Conservation (phyloP, 35 echinoderm and acorn worm species). For the Patiria miniata region DNA sequence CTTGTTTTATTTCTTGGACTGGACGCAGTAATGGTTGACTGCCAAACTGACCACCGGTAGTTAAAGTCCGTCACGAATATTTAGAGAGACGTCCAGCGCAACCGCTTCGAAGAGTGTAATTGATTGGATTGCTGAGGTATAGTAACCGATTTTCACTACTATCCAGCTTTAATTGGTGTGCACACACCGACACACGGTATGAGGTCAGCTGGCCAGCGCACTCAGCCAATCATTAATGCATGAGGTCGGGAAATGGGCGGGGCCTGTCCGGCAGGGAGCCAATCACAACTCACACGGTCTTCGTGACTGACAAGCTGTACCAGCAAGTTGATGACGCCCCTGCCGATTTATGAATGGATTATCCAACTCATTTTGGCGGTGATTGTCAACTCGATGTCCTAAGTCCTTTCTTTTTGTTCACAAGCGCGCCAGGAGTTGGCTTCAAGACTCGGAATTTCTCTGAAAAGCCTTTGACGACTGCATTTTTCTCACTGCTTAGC, state of each 20-base stretch:
- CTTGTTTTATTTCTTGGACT: too few relatives aligned
- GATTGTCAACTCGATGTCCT: neutral
- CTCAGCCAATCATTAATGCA: constrained; percentile 9
- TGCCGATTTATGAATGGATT: neutral
- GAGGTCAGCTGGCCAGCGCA: neutral
- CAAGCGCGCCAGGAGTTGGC: too few relatives aligned
- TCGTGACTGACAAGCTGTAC: neutral
- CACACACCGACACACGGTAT: neutral
- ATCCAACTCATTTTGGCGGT: neutral
- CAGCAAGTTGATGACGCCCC: neutral
- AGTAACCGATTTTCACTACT: neutral
- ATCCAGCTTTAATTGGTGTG: neutral
- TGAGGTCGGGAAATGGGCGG: neutral
- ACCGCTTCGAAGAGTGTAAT: neutral
- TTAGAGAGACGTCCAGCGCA: too few relatives aligned
- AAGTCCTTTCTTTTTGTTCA: neutral
- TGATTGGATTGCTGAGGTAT: neutral
- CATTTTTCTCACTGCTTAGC: too few relatives aligned
- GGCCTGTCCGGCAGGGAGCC: neutral
- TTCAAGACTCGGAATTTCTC: too few relatives aligned
- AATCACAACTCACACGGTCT: neutral
- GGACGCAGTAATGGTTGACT: too few relatives aligned
- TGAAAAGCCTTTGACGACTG: too few relatives aligned
- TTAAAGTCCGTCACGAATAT: too few relatives aligned
- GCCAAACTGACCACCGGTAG: too few relatives aligned